phyloP scores from a whole-genome alignment of 30 jellyfish, hydroid and myxozoan genomes.

The Hydractinia symbiolongicarpus region DNA sequence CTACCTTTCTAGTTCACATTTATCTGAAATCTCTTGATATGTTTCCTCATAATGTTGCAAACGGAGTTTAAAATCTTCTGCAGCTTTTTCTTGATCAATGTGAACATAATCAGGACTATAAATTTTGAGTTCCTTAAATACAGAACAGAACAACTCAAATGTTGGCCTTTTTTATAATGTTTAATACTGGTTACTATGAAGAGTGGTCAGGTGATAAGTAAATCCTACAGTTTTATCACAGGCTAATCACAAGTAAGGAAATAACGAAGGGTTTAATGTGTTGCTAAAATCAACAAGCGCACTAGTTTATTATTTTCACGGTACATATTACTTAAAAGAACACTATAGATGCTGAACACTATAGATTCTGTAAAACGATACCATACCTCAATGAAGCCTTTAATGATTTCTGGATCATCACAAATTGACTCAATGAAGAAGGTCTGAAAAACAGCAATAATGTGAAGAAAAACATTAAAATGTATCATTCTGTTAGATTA shows the following conservation, averaged over 20 bases:
- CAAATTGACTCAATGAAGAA: constrained; percentile 76
- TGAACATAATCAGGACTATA: constrained; percentile 82
- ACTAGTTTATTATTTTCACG: no score
- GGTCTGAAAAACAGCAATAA: constrained; percentile 35
- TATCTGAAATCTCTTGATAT: constrained; percentile 72
- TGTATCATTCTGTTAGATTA: background rate
- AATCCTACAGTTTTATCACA: no score
- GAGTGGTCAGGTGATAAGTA: no score
- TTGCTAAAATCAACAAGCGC: no score
- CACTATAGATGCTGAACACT: no score
- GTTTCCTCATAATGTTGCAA: constrained; percentile 67
- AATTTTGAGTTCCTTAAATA: constrained; percentile 62
- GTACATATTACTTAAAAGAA: no score
- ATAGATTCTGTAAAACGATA: background rate
- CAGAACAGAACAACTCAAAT: background rate
- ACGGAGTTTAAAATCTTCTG: constrained; percentile 68
- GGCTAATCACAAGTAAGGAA: no score
- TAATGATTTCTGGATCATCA: constrained; percentile 64
- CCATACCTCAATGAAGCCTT: constrained; percentile 50
- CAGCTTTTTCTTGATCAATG: constrained; percentile 50
- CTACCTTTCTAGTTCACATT: constrained; percentile 54
- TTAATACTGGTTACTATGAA: no score
- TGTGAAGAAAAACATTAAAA: background rate
- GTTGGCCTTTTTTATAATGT: no score
- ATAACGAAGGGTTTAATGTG: no score